Evolutionary conservation across 2,113 vertebrate genomes (phyloP).

Genomic region (Notarius quadriscutis): DNA sequence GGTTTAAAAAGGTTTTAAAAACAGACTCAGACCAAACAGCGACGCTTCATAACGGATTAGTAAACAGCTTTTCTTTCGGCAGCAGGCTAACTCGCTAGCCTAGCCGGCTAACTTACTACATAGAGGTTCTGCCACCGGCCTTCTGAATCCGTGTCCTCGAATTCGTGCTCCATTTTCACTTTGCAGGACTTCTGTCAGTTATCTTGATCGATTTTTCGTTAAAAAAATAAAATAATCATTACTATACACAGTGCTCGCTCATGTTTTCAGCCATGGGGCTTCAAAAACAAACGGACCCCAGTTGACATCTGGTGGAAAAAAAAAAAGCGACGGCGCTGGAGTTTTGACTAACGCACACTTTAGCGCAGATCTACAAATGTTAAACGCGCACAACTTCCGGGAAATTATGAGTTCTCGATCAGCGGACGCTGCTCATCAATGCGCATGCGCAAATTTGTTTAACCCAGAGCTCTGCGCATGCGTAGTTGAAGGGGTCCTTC

Average conservation of each 20-base stretch:
- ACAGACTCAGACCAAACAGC: too few relatives aligned
- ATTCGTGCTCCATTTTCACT: slow-evolving; percentile 78
- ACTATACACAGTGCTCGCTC: background rate
- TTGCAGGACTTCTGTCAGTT: background rate
- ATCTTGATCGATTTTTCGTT: background rate
- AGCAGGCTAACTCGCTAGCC: slow-evolving; percentile 43
- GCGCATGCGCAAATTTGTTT: background rate
- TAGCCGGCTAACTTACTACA: slow-evolving; percentile 79
- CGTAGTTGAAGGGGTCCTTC: background rate
- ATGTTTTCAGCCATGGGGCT: slow-evolving; percentile 10
- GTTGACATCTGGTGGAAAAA: slow-evolving; percentile 46
- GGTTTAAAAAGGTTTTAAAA: background rate
- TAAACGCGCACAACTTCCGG: background rate
- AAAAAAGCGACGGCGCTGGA: slow-evolving; percentile 24
- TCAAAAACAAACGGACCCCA: background rate
- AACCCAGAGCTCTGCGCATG: background rate
- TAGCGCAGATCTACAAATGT: background rate
- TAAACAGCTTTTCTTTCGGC: background rate
- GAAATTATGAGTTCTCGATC: background rate
- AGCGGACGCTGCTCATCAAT: background rate
- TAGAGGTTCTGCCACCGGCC: slow-evolving; percentile 88
- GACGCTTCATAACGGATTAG: background rate
- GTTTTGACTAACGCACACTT: slow-evolving; percentile 20
- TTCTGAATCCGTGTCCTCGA: slow-evolving; percentile 81
- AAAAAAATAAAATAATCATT: background rate